Conservation (phyloP, 37 sponge, comb jelly and placozoan species). For the Mnemiopsis leidyi region DNA sequence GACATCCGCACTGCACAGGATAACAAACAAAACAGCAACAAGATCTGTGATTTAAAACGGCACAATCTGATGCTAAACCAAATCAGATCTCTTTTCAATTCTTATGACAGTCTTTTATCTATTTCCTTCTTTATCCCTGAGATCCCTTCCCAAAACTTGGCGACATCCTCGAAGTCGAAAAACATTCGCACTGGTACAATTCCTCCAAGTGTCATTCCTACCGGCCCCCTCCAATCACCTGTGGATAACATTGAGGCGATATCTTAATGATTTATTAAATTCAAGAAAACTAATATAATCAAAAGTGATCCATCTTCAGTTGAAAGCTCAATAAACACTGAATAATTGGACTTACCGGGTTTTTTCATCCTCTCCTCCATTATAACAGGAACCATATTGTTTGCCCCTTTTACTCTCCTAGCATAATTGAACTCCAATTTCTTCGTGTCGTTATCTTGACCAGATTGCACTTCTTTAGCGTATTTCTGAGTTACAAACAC, state of each 20-base stretch:
- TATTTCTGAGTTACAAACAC: neutral
- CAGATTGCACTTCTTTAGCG: neutral
- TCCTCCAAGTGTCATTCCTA: neutral
- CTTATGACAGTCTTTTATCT: neutral
- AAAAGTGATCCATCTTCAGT: too few species aligned
- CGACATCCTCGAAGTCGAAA: neutral
- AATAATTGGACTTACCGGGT: too few species aligned
- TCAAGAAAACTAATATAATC: too few species aligned
- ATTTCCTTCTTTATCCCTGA: neutral
- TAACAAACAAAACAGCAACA: too few species aligned
- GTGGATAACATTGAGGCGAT: too few species aligned
- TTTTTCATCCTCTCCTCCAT: neutral
- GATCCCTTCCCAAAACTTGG: neutral
- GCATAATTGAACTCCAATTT: neutral
- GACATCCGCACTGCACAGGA: too few species aligned
- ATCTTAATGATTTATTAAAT: too few species aligned
- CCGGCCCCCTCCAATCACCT: neutral
- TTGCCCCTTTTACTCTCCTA: neutral
- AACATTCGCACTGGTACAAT: neutral
- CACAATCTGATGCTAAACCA: too few species aligned
- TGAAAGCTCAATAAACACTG: too few species aligned
- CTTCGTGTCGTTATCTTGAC: neutral
- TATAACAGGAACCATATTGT: neutral
- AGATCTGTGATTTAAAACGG: too few species aligned
- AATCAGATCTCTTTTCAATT: too few species aligned